A percentile compares a stretch with the other conserved stretches of the same genome.
Conservation (phyloP, 2,888 invertebrate species). For the Hipparchia semele region DNA sequence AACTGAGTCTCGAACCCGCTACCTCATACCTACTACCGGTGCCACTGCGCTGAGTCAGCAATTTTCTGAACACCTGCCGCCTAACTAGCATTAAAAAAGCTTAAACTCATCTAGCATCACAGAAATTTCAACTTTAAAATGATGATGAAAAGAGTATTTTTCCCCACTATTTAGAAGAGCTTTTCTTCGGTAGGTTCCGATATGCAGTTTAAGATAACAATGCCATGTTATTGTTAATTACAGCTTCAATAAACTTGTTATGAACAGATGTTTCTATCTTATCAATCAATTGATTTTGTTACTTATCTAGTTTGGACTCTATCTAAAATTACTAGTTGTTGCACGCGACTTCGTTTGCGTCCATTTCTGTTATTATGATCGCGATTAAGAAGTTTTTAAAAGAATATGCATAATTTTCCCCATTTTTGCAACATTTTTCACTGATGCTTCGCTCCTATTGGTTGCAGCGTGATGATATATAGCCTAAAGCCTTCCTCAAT, state of each 20-base stretch:
- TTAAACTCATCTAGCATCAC: constrained; percentile 13
- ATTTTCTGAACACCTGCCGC: constrained; percentile 70
- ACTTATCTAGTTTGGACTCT: neutral
- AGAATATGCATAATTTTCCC: too few species aligned
- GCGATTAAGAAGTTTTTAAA: too few species aligned
- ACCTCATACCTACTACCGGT: constrained; percentile 74
- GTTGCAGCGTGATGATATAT: too few species aligned
- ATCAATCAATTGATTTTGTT: constrained; percentile 26
- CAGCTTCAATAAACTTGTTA: constrained; percentile 52
- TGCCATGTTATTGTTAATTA: constrained; percentile 60
- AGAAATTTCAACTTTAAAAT: constrained; percentile 21
- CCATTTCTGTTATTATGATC: too few species aligned
- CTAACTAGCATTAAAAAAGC: constrained; percentile 25
- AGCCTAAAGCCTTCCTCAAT: too few species aligned
- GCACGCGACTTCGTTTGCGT: too few species aligned
- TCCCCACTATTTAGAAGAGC: neutral
- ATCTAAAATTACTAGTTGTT: too few species aligned
- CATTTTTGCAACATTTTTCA: too few species aligned
- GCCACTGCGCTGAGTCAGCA: constrained; percentile 79
- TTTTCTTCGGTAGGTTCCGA: constrained; percentile 27
- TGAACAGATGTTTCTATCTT: constrained; percentile 39
- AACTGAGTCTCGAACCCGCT: constrained; percentile 71
- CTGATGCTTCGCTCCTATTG: too few species aligned
- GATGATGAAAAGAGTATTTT: neutral
- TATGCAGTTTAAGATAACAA: constrained; percentile 51